Evolutionary conservation across 53 echinoderm and acorn worm species (phyloP).

Genomic region (Henricia sp.): DNA sequence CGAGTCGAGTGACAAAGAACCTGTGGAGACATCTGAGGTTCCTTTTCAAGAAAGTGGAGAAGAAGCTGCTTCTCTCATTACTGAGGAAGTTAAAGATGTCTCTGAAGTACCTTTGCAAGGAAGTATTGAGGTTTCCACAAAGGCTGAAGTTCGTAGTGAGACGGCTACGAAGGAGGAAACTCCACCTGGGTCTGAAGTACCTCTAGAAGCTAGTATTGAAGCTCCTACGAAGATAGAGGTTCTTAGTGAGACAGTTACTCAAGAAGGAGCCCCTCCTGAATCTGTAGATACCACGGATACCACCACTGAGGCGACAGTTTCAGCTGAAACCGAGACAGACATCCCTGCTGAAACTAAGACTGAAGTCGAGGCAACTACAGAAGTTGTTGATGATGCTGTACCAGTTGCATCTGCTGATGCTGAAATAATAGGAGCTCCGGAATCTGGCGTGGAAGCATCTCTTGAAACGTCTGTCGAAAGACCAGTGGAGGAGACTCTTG

Average conservation of each 20-base stretch:
- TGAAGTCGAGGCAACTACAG: slow-evolving; percentile 1
- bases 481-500: neutral
- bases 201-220: neutral
- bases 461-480: neutral
- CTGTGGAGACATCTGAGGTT: neutral
- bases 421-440: neutral
- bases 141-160: no score
- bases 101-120: neutral
- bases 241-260: no score
- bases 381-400: neutral
- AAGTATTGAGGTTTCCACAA: no score
- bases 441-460: neutral
- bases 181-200: neutral
- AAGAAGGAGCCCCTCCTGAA: no score
- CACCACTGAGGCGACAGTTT: neutral
- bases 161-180: no score
- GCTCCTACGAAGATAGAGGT: no score
- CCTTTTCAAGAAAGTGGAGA: neutral
- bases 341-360: neutral
- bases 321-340: neutral
- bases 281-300: neutral
- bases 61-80: neutral
- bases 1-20: neutral
- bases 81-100: neutral
- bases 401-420: neutral